Percentiles rank a stretch among this genome's conserved stretches.
These are phyloP conservation scores for Himalopsyche anomala DNA, from an alignment of 2,888 invertebrate genomes.

Conservation along the genomic window DNA sequence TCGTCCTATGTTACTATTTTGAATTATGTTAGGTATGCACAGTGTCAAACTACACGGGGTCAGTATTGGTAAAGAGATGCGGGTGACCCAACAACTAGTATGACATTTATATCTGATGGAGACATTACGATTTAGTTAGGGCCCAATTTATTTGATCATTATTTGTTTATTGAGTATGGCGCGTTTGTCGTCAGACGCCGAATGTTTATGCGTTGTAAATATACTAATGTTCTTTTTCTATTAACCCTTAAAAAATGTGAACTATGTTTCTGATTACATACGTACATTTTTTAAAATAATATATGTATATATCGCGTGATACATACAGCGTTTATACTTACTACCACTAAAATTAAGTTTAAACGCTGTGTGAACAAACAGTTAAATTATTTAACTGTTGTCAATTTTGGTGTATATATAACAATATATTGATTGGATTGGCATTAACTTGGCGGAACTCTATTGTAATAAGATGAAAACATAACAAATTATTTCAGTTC, in stretches of 20 bases:
- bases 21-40: neutral
- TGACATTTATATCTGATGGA: conserved; percentile 56
- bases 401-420: too few relatives aligned
- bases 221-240: conserved; percentile 51
- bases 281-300: too few relatives aligned
- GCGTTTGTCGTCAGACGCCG: conserved; percentile 53
- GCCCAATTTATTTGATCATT: conserved; percentile 60
- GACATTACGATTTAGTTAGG: conserved; percentile 63
- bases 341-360: too few relatives aligned
- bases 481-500: too few relatives aligned
- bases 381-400: too few relatives aligned
- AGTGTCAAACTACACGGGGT: conserved; percentile 30
- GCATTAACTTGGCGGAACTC: too few relatives aligned
- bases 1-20: neutral
- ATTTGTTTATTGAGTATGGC: conserved; percentile 60
- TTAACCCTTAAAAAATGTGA: neutral
- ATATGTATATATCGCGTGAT: too few relatives aligned
- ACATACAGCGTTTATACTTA: too few relatives aligned
- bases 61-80: conserved; percentile 44
- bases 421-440: too few relatives aligned
- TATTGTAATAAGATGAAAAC: too few relatives aligned
- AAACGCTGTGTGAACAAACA: too few relatives aligned
- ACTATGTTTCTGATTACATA: neutral
- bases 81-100: conserved; percentile 36
- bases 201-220: conserved; percentile 56